Base-by-base conservation (phyloP, 2,888 invertebrate genomes). In the Hesperia comma region DNA sequence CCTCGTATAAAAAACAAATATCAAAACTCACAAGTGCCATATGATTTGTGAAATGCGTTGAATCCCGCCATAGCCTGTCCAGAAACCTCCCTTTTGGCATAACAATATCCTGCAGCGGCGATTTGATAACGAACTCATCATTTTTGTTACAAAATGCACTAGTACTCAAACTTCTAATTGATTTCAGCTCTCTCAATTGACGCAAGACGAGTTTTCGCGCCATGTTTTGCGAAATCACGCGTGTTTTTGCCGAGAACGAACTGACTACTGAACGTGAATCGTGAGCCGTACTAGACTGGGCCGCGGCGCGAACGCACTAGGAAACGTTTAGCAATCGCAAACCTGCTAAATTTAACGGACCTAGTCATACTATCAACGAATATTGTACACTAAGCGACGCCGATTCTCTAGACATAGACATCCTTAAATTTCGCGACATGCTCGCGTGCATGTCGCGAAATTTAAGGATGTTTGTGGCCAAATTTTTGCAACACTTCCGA, bases 21-120 rank as follows among this genome's bases (percentile, higher is more conserved):
- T 19, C 43, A 53, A 46, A 61, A 86, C 92, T 85, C 77, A 92
- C 92, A 70, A 92, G 74, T 19, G 92, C 90, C 51, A 90, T 79
- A 74, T 83, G 85, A 72, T 88, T 84, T 63, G 79, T 78, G 70
- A 82, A 91, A 58, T 73, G 72, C 15, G 80, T 74, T 12, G 82
- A 82, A 49, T 90, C 78, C 15, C 71, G 72, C 87, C 87, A 91
- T 33, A 92, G 61, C 4, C 83, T 79, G 62, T 92, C 90, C 72
- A 87, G 68, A 74, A 91, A 82, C 63, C 85, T 80, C 70, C 74
- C 76, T 69, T 87, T 82, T 0, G 90, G 86, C 51, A 89, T 74
- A 21, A 83, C 80, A 32, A 87, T 75, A 72, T 91, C 90, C 12
- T 82, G 74, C 21, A 90, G 63, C 8, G 83, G 72, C 0, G 91